These are phyloP conservation scores for Pandemis heparana DNA, from an alignment of 2,888 invertebrate genomes.

Conservation along the genomic window DNA sequence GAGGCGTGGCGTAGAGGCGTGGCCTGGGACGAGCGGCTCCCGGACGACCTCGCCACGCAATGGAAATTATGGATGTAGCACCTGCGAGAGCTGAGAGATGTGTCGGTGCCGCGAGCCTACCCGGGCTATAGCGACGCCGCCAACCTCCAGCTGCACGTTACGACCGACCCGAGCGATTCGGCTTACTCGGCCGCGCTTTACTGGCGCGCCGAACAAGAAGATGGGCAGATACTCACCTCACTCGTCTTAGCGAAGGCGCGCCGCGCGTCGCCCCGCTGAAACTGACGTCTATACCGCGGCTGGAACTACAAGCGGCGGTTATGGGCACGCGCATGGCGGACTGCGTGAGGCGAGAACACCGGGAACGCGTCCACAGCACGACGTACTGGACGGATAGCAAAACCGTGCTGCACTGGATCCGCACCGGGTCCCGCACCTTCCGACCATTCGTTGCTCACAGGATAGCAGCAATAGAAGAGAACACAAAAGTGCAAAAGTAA, in stretches of 20 bases:
- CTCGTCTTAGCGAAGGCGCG: conserved; percentile 37
- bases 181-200: background rate
- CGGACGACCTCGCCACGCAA: background rate
- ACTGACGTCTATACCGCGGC: conserved; percentile 32
- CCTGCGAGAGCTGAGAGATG: background rate
- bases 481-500: background rate
- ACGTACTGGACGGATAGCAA: background rate
- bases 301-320: conserved; percentile 45
- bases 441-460: background rate
- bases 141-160: background rate
- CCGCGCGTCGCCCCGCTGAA: conserved; percentile 43
- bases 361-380: too few relatives aligned
- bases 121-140: background rate
- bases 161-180: background rate
- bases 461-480: background rate
- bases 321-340: conserved; percentile 38
- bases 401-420: background rate
- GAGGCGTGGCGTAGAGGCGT: background rate
- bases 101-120: background rate
- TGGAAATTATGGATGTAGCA: background rate
- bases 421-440: background rate
- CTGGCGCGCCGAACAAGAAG: background rate
- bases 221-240: background rate
- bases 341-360: background rate
- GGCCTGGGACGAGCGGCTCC: background rate